Base-by-base conservation (phyloP, 1,140 invertebrate genomes). In the Galleria mellonella region DNA sequence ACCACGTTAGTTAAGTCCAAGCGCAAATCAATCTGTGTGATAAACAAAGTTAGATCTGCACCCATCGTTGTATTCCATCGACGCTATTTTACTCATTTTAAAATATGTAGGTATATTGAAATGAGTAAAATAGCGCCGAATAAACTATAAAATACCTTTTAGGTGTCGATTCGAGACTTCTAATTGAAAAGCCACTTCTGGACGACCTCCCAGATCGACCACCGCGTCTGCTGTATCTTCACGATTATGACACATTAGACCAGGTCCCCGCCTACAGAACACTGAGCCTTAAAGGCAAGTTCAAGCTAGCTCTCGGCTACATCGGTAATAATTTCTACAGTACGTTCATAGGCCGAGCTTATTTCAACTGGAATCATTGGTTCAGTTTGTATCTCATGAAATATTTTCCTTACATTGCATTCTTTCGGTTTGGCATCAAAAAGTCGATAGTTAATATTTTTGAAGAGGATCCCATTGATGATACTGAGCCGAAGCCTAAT, bases 391-490 rank as follows among this genome's bases (percentile, higher is more conserved):
- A 73, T 4, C 43, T 87, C 0, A 73, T 85, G 62, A 82, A 74
- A 12, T 77, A 84, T 33, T 82, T 82, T 47, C 84, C 84, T 0
- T 87, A 74, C 41, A 40, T 87, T 27, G 71, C 72, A 0, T 83
- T 87, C 56, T 63, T 67, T 31, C 68, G 62, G 40, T 85, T 77
- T 15, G 84, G 84, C 8, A 42, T 77, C 0, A 65, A 55, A 14
- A 30, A 51, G 0, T 81, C 84, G 0, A 66, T 68, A 8, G 67
- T 82, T 0, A 72, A 82, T 38, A 76, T 87, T 10, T 86, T 86
- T 39, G 47, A 47, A 5, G 83, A 87, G 35, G 69, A 72, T 31
- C 75, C 74, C 0, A 49, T 23, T 0, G 75, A 81, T 29, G 47
- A 78, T 14, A 59, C 64, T 0, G 47, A 64, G 30, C 60, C 63